Percentiles rank a stretch among this genome's conserved stretches.
phyloP scores from a whole-genome alignment of 2,113 vertebrate genomes.

The Megaceryle maxima region DNA sequence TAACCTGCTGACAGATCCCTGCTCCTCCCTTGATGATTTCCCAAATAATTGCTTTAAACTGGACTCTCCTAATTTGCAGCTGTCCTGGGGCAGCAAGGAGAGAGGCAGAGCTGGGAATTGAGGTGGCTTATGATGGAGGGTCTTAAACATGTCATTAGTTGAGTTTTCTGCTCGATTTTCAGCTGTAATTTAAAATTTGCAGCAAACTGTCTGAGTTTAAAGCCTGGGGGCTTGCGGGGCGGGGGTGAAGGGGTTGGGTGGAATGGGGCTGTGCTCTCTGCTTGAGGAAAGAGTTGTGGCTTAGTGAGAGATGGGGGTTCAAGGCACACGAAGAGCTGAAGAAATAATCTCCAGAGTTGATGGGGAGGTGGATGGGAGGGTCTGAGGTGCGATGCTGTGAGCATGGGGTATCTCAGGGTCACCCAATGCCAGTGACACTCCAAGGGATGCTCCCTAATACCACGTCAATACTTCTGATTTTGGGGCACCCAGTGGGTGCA shows the following conservation, averaged over 20 bases:
- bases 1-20: not conserved
- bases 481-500: not conserved
- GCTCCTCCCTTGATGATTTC: not conserved
- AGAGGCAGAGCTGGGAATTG: not conserved
- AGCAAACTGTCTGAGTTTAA: not conserved
- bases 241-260: not conserved
- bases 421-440: too few relatives aligned
- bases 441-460: not conserved
- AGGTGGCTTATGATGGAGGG: not conserved
- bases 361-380: accelerated
- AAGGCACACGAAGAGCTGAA: not conserved
- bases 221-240: not conserved
- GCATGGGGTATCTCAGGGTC: not conserved
- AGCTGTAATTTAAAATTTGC: not conserved
- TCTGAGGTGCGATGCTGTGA: not conserved
- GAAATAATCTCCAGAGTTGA: not conserved
- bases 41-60: not conserved
- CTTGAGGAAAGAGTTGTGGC: accelerated
- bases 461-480: accelerated
- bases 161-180: not conserved
- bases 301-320: not conserved
- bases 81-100: not conserved
- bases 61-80: not conserved
- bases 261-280: not conserved
- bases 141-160: not conserved